These are phyloP conservation scores for Drosophila tani DNA, from an alignment of 1,140 invertebrate species.

Conservation along the genomic window DNA sequence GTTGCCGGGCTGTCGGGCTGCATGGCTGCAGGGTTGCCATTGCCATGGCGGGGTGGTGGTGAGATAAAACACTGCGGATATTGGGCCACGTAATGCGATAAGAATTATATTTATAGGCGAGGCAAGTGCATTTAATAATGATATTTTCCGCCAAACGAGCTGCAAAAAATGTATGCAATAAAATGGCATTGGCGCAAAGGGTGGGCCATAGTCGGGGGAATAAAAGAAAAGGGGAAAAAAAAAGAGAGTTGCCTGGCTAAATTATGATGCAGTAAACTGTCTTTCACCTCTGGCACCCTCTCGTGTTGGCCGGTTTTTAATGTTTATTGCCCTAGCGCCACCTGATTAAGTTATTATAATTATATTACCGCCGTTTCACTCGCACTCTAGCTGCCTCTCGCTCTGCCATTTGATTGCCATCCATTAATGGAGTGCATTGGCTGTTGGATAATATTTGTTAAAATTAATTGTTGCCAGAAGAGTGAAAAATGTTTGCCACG, in stretches of 20 bases:
- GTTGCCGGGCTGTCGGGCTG: not conserved
- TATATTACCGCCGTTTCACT: conserved; percentile 21
- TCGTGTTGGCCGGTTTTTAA: conserved; percentile 29
- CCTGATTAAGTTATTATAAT: conserved; percentile 65
- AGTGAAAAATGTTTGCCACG: conserved; percentile 31
- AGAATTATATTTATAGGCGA: conserved; percentile 59
- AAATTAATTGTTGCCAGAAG: conserved; percentile 42
- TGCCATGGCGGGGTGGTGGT: conserved; percentile 13
- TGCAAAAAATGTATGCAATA: conserved; percentile 42
- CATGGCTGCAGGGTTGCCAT: conserved; percentile 7
- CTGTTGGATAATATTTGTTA: conserved; percentile 43
- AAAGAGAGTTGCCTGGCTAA: conserved; percentile 46
- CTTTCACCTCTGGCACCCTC: conserved; percentile 9
- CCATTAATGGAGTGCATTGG: conserved; percentile 45
- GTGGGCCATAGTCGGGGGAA: not conserved
- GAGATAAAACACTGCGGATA: conserved; percentile 49
- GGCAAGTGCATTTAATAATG: conserved; percentile 60
- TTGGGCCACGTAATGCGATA: conserved; percentile 52
- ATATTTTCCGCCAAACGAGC: conserved; percentile 46
- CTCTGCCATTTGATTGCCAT: conserved; percentile 24
- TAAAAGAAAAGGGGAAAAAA: not conserved
- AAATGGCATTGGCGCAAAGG: conserved; percentile 19
- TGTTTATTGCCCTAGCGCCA: conserved; percentile 57
- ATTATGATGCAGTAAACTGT: conserved; percentile 54
- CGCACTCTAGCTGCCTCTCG: not conserved